Base-by-base conservation (phyloP, 1,140 invertebrate species). In the Neelides sp. region DNA sequence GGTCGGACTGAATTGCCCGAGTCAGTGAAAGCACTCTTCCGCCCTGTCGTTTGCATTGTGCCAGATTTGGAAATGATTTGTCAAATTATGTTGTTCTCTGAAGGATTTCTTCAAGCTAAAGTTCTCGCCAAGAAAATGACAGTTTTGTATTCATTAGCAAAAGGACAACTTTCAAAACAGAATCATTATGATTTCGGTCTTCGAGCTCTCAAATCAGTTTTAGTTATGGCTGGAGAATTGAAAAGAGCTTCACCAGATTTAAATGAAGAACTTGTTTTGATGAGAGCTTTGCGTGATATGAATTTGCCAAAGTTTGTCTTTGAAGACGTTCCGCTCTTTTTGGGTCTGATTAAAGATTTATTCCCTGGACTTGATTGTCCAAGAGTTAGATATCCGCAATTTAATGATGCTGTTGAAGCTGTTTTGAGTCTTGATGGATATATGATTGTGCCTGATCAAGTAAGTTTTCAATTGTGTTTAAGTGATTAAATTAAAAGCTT, bases 141-240 rank as follows among this genome's bases (percentile, higher is more conserved):
- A 0, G 82, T 88, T 3, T 65, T 93, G 4, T 92, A 92, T 65
- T 82, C 82, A 62, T 67, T 92, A 39, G 82, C 85, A 0, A 73
- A 76, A 39, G 84, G 89, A 61, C 87, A 91, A 64, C 69, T 94
- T 28, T 91, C 87, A 4, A 90, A 90, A 66, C 88, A 93, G 64
- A 82, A 79, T 28, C 89, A 94, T 66, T 94, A 94, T 65, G 88
- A 94, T 64, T 94, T 90, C 77, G 87, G 89, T n/a, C 65, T 93
- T 44, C 71, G 88, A 48, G 85, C 86, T 7, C 66, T 93, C 1
- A 92, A 87, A 61, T 83, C 87, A 0, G 85, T 92, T 4, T 68
- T 93, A 3, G 52, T 87, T 5, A 90, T 89, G 83, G 87, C 88
- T 1, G 85, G 85, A 7, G 81, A 88, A 22, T 70, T 91, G 60